These are phyloP conservation scores for Crotalus helleri DNA, from an alignment of 2,113 vertebrate species.

Conservation along the genomic window DNA sequence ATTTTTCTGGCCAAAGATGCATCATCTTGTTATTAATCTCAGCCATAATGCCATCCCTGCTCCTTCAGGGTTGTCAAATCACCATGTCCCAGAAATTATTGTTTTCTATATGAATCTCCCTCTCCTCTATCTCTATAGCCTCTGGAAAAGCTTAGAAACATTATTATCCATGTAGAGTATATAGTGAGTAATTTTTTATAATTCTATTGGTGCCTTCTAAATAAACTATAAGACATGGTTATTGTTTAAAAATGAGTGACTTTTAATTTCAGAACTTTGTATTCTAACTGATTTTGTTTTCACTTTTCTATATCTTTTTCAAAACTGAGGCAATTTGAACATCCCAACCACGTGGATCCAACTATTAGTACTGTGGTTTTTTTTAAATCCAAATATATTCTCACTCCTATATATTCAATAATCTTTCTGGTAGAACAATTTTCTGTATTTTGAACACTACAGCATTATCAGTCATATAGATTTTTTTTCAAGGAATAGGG, in stretches of 20 bases:
- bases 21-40: no score
- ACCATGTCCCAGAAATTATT: no score
- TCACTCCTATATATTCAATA: background rate
- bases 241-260: background rate
- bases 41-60: no score
- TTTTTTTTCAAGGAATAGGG: background rate
- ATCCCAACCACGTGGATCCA: background rate
- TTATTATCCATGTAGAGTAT: background rate
- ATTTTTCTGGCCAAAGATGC: no score
- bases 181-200: background rate
- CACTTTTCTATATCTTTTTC: background rate
- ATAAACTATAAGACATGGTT: background rate
- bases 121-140: no score
- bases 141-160: no score
- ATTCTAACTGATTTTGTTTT: background rate
- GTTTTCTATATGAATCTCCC: background rate
- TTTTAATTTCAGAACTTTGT: background rate
- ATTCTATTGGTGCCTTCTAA: background rate
- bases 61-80: no score
- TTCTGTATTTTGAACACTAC: background rate
- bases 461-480: background rate
- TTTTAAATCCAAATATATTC: background rate
- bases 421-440: background rate
- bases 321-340: accelerated
- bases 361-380: background rate